phyloP scores from a whole-genome alignment of 2,797 vertebrate genomes.

The Manis pentadactyla region DNA sequence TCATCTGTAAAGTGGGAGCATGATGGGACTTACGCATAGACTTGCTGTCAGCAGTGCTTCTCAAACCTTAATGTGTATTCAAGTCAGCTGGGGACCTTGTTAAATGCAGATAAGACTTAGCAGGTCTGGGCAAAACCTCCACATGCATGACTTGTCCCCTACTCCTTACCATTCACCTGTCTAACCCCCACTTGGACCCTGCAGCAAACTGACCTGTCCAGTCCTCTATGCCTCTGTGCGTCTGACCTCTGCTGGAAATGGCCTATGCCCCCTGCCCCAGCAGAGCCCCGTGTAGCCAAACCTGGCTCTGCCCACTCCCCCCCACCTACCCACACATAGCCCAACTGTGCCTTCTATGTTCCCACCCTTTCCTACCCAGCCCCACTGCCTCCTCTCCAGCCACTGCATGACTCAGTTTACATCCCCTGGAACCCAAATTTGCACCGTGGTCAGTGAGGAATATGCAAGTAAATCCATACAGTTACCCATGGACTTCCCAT shows the following conservation, averaged over 20 bases:
- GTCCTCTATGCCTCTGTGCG: neutral
- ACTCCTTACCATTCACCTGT: neutral
- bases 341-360: neutral
- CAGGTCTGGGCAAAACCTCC: neutral
- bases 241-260: neutral
- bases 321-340: accelerated
- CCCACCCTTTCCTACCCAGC: neutral
- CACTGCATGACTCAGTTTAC: neutral
- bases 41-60: neutral
- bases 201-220: neutral
- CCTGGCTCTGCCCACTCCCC: neutral
- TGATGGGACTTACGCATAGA: neutral
- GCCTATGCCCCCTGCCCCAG: neutral
- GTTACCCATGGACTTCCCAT: neutral
- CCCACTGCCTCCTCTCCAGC: neutral
- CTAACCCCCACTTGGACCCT: neutral
- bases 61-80: neutral
- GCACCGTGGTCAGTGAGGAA: neutral
- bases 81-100: neutral
- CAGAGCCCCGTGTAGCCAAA: neutral
- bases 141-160: accelerated
- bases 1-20: neutral
- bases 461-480: neutral
- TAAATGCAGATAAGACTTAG: neutral
- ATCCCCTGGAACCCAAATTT: neutral